Conservation (phyloP, 1,140 invertebrate species). For the Saccostrea echinata region DNA sequence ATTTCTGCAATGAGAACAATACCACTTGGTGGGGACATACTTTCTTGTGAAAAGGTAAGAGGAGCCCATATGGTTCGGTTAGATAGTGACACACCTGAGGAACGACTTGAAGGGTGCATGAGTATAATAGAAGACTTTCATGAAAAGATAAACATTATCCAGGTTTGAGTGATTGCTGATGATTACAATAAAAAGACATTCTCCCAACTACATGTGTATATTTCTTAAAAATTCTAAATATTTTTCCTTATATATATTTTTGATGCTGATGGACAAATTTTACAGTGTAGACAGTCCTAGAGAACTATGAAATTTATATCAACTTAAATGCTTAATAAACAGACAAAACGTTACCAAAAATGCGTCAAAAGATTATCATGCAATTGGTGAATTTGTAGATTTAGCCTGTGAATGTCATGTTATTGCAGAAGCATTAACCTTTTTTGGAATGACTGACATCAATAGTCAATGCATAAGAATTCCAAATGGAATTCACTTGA, state of each 20-base stretch:
- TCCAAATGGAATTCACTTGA: no score
- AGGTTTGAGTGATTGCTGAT: constrained; percentile 11
- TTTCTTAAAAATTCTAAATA: no score
- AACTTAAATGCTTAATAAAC: constrained; percentile 30
- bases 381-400: constrained; percentile 22
- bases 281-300: background rate
- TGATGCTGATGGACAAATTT: constrained; percentile 28
- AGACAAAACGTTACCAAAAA: constrained; percentile 26
- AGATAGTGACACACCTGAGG: constrained; percentile 39
- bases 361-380: constrained; percentile 16
- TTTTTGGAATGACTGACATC: background rate
- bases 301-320: constrained; percentile 26
- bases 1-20: background rate
- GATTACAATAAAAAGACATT: background rate
- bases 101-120: constrained; percentile 25
- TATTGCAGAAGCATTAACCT: background rate
- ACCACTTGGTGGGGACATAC: constrained; percentile 29
- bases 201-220: no score
- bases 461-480: constrained; percentile 2
- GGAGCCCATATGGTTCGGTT: constrained; percentile 29
- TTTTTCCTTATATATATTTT: background rate
- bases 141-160: constrained; percentile 41
- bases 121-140: constrained; percentile 40
- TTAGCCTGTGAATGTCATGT: background rate
- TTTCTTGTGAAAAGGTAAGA: constrained; percentile 34